Conservation (phyloP, 2,888 invertebrate genomes). For the Acanthosepion esculentum region DNA sequence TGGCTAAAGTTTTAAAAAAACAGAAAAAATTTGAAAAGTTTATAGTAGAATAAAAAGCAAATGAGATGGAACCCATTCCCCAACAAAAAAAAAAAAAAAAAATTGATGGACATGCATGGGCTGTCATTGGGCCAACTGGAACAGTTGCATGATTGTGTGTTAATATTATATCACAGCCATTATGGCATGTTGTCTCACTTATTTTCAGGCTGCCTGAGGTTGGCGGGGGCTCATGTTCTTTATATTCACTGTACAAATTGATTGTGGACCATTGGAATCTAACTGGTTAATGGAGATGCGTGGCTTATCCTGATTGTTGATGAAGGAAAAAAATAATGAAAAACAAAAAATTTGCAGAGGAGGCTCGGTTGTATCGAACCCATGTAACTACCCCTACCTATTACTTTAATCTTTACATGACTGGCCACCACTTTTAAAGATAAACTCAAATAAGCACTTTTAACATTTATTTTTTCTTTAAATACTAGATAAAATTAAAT, state of each 20-base stretch:
- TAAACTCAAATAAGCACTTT: no score
- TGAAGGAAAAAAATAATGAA: not conserved
- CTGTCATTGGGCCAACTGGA: not conserved
- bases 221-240: not conserved
- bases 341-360: not conserved
- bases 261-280: not conserved
- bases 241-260: slow-evolving; percentile 23
- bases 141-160: slow-evolving; percentile 21
- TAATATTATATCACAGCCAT: slow-evolving; percentile 20
- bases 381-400: not conserved
- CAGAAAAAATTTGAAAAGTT: not conserved
- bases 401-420: no score
- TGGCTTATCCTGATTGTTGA: not conserved
- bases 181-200: slow-evolving; percentile 33
- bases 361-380: not conserved
- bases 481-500: no score
- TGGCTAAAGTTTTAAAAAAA: not conserved
- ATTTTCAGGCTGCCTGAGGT: slow-evolving; percentile 10
- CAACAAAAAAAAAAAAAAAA: not conserved
- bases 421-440: no score
- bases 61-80: not conserved
- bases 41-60: not conserved
- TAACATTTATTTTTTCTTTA: no score
- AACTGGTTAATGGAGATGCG: not conserved
- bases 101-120: not conserved